A percentile compares a stretch with the other conserved stretches of the same genome.
Evolutionary conservation across 1,140 invertebrate genomes (phyloP).

Genomic region (Drosophila malerkotliana): DNA sequence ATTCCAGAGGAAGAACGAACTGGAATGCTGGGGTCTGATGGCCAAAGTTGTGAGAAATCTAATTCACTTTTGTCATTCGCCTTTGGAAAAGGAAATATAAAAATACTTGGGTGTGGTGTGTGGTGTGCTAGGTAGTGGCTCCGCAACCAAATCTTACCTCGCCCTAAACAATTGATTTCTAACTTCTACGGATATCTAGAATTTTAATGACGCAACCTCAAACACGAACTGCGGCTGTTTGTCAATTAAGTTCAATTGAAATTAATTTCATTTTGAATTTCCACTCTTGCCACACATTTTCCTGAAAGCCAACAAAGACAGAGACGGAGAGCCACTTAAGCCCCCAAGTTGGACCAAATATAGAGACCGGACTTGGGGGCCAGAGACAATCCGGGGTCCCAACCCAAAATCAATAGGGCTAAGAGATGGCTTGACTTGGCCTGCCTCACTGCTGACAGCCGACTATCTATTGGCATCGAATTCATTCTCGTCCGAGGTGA

Average conservation of each 20-base stretch:
- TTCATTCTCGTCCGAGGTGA: constrained; percentile 43
- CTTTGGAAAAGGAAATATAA: background rate
- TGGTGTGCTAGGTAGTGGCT: background rate
- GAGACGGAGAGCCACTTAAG: constrained; percentile 37
- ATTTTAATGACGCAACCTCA: constrained; percentile 21
- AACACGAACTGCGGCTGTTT: constrained; percentile 14
- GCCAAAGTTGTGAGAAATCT: constrained; percentile 17
- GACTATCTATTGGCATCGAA: constrained; percentile 42
- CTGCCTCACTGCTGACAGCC: constrained; percentile 5
- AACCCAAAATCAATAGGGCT: constrained; percentile 50
- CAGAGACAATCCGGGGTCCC: constrained; percentile 16
- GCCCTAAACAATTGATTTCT: constrained; percentile 8
- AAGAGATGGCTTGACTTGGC: constrained; percentile 26
- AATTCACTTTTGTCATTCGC: constrained; percentile 16
- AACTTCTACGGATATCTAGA: background rate
- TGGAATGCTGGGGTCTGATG: constrained; percentile 10
- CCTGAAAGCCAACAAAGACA: constrained; percentile 6
- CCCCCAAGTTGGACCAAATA: constrained; percentile 25
- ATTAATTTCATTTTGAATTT: constrained; percentile 62
- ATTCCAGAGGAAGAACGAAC: constrained; percentile 26
- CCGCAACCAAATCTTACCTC: background rate
- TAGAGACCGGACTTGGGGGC: constrained; percentile 7
- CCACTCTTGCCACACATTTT: constrained; percentile 40
- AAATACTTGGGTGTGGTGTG: constrained; percentile 12
- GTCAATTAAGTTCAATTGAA: constrained; percentile 74